Percentiles rank a stretch among this genome's conserved stretches.
phyloP scores from a whole-genome alignment of 2,113 vertebrate species.

The Terrapene triunguis region DNA sequence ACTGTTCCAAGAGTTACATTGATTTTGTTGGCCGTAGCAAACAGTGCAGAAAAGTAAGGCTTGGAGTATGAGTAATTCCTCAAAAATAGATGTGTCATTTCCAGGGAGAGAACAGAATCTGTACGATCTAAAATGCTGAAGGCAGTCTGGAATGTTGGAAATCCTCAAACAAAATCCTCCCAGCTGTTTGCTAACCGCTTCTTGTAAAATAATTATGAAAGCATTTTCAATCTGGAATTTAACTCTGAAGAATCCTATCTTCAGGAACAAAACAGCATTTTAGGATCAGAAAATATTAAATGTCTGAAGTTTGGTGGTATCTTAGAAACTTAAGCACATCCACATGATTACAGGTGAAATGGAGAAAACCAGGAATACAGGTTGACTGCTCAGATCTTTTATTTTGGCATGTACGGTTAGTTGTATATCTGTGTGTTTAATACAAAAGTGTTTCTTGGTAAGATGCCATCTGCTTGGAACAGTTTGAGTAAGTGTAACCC shows the following conservation, averaged over 20 bases:
- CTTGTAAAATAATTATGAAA: not conserved
- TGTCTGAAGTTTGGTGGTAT: not conserved
- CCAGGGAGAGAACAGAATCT: not conserved
- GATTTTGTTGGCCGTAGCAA: not conserved
- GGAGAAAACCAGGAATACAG: not conserved
- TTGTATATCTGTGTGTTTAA: not conserved
- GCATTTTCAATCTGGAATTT: not conserved
- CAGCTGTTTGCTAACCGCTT: rapidly evolving
- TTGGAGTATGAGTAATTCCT: not conserved
- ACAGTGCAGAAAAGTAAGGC: not conserved
- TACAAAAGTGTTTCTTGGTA: not conserved
- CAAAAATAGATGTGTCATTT: not conserved
- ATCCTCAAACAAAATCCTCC: not conserved
- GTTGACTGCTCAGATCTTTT: not conserved
- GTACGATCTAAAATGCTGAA: rapidly evolving
- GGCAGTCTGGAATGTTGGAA: rapidly evolving
- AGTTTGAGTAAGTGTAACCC: not conserved
- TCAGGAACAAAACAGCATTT: not conserved
- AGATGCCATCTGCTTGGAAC: not conserved
- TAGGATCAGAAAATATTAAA: not conserved
- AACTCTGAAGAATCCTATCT: not conserved
- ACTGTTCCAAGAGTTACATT: rapidly evolving
- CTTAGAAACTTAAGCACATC: not conserved
- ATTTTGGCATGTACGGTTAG: not conserved
- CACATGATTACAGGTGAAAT: not conserved